Base-by-base conservation (phyloP, 2,113 vertebrate genomes). In the Mohoua ochrocephala region DNA sequence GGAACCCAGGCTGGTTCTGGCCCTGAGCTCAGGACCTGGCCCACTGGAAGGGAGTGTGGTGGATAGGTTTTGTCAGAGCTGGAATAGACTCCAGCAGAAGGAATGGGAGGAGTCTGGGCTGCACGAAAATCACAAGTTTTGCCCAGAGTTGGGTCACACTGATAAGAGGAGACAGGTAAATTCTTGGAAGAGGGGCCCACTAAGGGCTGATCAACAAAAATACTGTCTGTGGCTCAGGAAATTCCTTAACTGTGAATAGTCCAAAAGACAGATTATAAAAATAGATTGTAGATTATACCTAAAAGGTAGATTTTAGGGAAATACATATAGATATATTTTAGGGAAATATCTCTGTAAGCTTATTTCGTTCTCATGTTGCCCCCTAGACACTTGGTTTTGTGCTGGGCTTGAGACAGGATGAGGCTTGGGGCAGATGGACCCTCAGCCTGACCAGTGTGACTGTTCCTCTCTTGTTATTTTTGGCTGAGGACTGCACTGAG, bases 101-200 rank as follows among this genome's bases (percentile, higher is more conserved):
- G 24, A 64, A 22, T 10, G 24, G 39, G 77, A 84, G 78, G 67
- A 88, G 13, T 18, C 11, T 13, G 54, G 27, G 41, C 35, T 81
- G 54, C 71, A 52, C 54, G 50, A 53, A 81, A 60, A 76, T 64
- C 60, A 59, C 28, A 47, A 39, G 35, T 70, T 94, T 75, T 50
- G 30, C 54, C 4, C 0, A 2, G 26, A 2, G 2, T 2, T 74
- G 30, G 79, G 53, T 82, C 87, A 33, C 0, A 2, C 50, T 87
- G 91, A 26, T 94, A 76, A 85, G 53, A 73, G 74, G 27, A 81
- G 35, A 64, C 1, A 0, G 16, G 50, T 77, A 64, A 44, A 64
- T 92, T 71, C 9, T 28, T 64, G 60, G 60, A 41, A 73, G 52
- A 63, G 41, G 24, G 20, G 33, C 16, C 19, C 35, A 9, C 27